A percentile compares a stretch with the other conserved stretches of the same genome.
These are phyloP conservation scores for Nestor notabilis DNA, from an alignment of 2,113 vertebrate species.

Conservation along the genomic window DNA sequence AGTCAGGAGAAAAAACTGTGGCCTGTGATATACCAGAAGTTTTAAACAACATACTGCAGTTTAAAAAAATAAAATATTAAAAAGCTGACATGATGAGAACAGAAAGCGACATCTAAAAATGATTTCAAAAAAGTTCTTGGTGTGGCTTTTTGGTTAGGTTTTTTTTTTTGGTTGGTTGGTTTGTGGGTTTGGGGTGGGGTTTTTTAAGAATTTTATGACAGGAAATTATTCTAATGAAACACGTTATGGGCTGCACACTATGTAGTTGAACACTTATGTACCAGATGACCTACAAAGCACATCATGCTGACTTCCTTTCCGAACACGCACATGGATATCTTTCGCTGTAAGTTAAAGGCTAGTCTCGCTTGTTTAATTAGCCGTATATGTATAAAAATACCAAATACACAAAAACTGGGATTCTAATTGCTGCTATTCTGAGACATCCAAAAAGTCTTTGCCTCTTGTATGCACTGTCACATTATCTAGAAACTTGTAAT, in stretches of 20 bases:
- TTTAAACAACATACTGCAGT: not conserved
- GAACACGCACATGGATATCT: not conserved
- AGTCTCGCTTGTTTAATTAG: slow-evolving; percentile 27
- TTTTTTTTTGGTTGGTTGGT: not conserved
- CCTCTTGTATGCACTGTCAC: not conserved
- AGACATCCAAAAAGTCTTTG: not conserved
- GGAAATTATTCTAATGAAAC: not conserved
- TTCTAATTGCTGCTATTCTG: slow-evolving; percentile 16
- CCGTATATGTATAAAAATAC: not conserved
- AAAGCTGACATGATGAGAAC: not conserved
- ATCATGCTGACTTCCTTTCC: not conserved
- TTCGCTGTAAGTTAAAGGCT: not conserved
- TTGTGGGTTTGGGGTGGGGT: not conserved
- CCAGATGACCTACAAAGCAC: not conserved
- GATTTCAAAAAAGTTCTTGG: not conserved
- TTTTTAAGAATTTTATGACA: not conserved
- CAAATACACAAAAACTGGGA: not conserved
- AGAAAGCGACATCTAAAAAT: not conserved
- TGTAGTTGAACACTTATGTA: not conserved
- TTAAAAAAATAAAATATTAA: no score
- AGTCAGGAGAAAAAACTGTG: not conserved
- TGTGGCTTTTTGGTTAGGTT: not conserved
- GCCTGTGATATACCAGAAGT: not conserved
- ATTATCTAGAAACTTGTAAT: not conserved
- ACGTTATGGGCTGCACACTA: not conserved